These are phyloP conservation scores for Blastobasis adustella DNA, from an alignment of 2,888 invertebrate species.

Conservation along the genomic window DNA sequence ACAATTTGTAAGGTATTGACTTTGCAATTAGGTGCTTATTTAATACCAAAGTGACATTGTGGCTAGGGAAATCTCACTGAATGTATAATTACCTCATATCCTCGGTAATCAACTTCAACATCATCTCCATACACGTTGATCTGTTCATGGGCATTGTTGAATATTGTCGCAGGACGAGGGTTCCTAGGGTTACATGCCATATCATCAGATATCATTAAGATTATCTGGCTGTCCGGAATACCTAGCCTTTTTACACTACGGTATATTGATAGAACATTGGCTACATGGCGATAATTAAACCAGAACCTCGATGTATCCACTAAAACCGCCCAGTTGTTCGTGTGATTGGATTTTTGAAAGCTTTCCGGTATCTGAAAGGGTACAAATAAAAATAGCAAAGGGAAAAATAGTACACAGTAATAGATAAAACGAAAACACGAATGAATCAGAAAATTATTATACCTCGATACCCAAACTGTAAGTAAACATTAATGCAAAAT, in stretches of 20 bases:
- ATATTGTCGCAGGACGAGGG: constrained; percentile 97
- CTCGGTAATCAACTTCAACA: constrained; percentile 98
- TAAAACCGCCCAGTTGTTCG: constrained; percentile 99
- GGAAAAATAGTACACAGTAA: too few relatives aligned
- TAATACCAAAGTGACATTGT: too few relatives aligned
- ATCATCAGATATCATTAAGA: constrained; percentile 99
- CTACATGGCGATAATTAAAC: constrained; percentile 99
- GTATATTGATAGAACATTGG: constrained; percentile 98
- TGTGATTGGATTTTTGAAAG: constrained; percentile 83
- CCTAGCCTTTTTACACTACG: constrained; percentile 97
- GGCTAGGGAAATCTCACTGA: too few relatives aligned
- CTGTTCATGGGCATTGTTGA: constrained; percentile 97
- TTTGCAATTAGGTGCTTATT: too few relatives aligned
- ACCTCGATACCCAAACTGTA: too few relatives aligned
- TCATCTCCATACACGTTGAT: constrained; percentile 99
- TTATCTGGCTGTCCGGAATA: constrained; percentile 99
- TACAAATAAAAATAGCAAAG: too few relatives aligned
- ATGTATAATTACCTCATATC: constrained; percentile 81
- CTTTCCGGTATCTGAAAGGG: constrained; percentile 61
- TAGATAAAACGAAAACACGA: too few relatives aligned
- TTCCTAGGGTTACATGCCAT: constrained; percentile 99
- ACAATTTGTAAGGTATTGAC: too few relatives aligned
- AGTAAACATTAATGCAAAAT: too few relatives aligned
- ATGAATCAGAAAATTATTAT: too few relatives aligned
- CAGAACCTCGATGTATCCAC: constrained; percentile 99